phyloP scores from a whole-genome alignment of 2,113 vertebrate species.

The Gorsachius goisagi region DNA sequence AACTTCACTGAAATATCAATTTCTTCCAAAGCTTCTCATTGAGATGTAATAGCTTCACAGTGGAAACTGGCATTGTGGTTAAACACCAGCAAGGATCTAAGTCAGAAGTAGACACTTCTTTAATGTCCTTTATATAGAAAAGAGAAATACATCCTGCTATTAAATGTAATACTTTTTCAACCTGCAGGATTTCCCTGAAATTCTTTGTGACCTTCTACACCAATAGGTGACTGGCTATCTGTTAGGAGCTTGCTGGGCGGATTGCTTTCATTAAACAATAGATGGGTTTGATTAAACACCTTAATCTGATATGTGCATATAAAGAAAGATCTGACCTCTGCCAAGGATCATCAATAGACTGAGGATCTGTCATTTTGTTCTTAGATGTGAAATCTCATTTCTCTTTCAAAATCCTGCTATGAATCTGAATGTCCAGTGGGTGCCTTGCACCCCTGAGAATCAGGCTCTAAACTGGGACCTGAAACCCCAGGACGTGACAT shows the following conservation, averaged over 20 bases:
- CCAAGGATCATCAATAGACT: background rate
- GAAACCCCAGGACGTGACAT: background rate
- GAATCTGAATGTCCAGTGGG: background rate
- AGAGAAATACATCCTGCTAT: background rate
- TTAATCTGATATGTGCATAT: background rate
- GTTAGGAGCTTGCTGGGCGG: background rate
- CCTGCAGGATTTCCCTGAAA: background rate
- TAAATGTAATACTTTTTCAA: background rate
- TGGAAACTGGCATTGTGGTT: constrained; percentile 41
- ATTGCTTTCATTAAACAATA: background rate
- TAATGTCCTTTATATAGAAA: constrained; percentile 5
- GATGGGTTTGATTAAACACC: background rate
- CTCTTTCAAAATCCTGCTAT: background rate
- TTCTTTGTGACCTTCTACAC: background rate
- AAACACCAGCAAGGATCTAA: constrained; percentile 38
- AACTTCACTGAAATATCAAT: constrained; percentile 46
- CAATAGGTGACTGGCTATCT: background rate
- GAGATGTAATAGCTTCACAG: constrained; percentile 58
- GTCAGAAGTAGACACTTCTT: constrained; percentile 22
- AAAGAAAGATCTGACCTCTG: background rate
- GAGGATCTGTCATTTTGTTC: background rate
- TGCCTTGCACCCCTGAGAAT: background rate
- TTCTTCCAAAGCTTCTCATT: constrained; percentile 38
- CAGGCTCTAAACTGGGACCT: background rate
- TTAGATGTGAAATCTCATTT: background rate